A percentile compares a stretch with the other conserved stretches of the same genome.
Evolutionary conservation across 1,140 invertebrate genomes (phyloP).

Genomic region (Diorhabda sublineata): DNA sequence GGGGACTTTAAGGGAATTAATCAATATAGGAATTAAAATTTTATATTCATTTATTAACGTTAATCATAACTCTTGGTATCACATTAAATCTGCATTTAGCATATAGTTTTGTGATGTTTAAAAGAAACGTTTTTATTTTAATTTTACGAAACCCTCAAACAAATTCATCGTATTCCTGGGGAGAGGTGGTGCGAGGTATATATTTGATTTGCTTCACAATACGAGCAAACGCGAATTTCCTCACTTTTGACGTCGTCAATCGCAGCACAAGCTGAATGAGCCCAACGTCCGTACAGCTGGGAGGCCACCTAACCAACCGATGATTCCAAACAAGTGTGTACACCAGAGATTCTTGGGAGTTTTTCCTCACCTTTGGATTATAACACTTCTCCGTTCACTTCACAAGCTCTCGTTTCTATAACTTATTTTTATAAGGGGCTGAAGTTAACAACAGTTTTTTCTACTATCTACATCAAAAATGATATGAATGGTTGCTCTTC

Average conservation of each 20-base stretch:
- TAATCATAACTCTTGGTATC: too few species aligned
- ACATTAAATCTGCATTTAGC: too few species aligned
- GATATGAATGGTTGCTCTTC: background rate
- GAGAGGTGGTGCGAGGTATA: background rate
- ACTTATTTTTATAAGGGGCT: background rate
- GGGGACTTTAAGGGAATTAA: too few species aligned
- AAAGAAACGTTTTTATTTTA: too few species aligned
- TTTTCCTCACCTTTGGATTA: background rate
- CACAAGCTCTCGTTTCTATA: background rate
- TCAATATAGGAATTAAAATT: too few species aligned
- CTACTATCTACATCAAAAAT: background rate
- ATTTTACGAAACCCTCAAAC: background rate
- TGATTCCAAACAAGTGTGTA: constrained; percentile 33
- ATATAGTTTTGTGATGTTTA: too few species aligned
- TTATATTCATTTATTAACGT: too few species aligned
- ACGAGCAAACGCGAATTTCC: constrained; percentile 37
- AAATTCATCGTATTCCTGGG: background rate
- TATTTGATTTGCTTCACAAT: constrained; percentile 24
- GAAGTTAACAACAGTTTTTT: background rate
- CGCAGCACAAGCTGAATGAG: constrained; percentile 41
- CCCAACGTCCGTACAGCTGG: constrained; percentile 39
- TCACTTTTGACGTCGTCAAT: constrained; percentile 33
- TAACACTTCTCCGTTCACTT: background rate
- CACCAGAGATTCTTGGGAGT: constrained; percentile 20
- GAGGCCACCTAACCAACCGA: constrained; percentile 40